Base-by-base conservation (phyloP, 1,140 invertebrate genomes). In the Babylonia areolata region DNA sequence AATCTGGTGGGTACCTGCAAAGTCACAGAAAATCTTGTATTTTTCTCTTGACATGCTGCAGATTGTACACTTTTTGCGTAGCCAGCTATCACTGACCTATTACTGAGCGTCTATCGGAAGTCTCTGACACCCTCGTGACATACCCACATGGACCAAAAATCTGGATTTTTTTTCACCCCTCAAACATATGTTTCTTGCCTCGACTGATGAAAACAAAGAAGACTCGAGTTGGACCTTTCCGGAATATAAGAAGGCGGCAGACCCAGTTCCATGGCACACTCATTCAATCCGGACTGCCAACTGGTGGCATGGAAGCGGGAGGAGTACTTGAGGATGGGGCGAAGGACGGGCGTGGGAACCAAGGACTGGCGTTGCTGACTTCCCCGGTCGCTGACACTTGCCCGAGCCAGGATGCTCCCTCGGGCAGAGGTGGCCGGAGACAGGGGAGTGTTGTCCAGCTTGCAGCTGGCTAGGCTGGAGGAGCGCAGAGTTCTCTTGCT, bases 291-390 rank as follows among this genome's bases (percentile, higher is more conserved):
- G 3, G 73, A 78, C 33, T 75, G 73, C 31, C 71, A 78, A 31
- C 40, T 85, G 2, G 28, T 54, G 40, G 73, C 71, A 2, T 79
- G 40, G 31, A 79, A 12, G 11, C 42, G 73, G 28, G 84, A n/a
- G n/a, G 84, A 85, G 37, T 78, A 78, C 51, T 58, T 46, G 1
- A 78, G 73, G 35, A 85, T 78, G n/a, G 73, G 84, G 2, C 73
- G 84, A 6, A 78, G 35, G 31, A 85, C 20, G 35, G 73, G 35
- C 3, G 35, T 77, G 46, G 84, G 17, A n/a, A 51, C 40, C 35
- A 77, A 28, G 75, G 75, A 77, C 11, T 37, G 35, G 20, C 35
- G 75, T 3, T 28, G 75, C 17, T 28, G 35, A 39, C 37, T 40
- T 1, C 75, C 75, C 23, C 75, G 15, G 23, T 77, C 75, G 23